Conservation (phyloP, 2,113 vertebrate species). For the Chlorodrepanis virens region DNA sequence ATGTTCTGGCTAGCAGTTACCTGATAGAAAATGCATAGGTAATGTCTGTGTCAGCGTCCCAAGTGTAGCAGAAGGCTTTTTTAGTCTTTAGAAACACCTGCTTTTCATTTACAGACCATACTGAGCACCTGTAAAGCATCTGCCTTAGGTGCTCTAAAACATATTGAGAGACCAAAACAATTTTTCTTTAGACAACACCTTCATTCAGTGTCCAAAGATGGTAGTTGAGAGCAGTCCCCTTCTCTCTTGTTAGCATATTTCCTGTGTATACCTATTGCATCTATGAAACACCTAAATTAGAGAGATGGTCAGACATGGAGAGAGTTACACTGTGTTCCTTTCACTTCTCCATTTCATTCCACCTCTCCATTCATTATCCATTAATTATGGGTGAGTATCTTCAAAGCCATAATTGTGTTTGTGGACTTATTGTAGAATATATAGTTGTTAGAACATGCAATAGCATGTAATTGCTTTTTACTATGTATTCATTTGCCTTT, state of each 20-base stretch:
- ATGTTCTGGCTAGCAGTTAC: neutral
- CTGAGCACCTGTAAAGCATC: neutral
- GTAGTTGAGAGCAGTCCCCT: accelerated
- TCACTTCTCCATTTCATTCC: neutral
- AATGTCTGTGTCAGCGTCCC: neutral
- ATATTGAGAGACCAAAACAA: neutral
- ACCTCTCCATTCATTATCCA: neutral
- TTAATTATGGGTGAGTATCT: neutral
- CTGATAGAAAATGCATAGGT: neutral
- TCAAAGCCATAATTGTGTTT: neutral
- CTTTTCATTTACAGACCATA: neutral
- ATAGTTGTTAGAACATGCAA: neutral
- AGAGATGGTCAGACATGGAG: neutral
- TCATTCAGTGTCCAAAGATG: neutral
- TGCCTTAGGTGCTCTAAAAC: neutral
- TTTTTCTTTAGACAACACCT: neutral
- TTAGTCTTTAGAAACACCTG: neutral
- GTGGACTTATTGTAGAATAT: neutral
- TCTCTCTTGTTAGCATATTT: neutral
- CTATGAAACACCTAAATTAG: neutral
- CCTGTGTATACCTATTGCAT: neutral
- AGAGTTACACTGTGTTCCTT: neutral
- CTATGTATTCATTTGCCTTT: constrained; percentile 23
- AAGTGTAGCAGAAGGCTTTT: neutral
- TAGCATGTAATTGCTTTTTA: constrained; percentile 14